Evolutionary conservation across 35 echinoderm and acorn worm species (phyloP), one percentile per base, ranked within the genome.

Genomic region (Diadema setosum): DNA sequence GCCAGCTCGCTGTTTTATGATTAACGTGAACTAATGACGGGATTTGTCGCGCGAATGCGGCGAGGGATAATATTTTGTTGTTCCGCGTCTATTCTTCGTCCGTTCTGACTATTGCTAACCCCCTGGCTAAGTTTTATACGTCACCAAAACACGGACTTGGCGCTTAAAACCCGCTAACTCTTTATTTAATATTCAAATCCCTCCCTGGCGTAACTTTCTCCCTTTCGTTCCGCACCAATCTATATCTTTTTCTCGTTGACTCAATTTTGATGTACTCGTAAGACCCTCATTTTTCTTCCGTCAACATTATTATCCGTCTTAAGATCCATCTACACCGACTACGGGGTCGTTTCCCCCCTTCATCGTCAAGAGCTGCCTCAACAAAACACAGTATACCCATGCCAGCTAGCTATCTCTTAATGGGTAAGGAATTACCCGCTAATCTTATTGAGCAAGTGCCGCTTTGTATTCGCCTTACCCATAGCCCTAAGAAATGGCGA

Each of bases 291-390:
- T 67, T 67, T 67, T 67, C 63, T 67, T 67, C 63, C 24, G 63
- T 67, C 63, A 67, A 67, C 63, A 67, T 67, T 32, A 67, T 67
- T 67, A 67, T 67, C 63, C 63, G 63, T 32, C 63, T 67, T 67
- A 67, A 67, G 14, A 34, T 67, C 63, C 63, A 67, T 34, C 63
- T 67, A 67, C 26, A 26, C 63, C 24, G 37, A 67, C 37, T 67
- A 33, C 63, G 63, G 63, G 37, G 30, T 33, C n/a, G n/a, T 67
- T 67, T 55, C 21, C 21, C 49, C 21, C 37, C 63, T 67, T 67
- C 37, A 26, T 67, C 3, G 8, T 67, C 63, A 16, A 34, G 36
- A 67, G 37, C 63, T 34, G 27, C 27, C 63, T 31, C 37, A 34
- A 67, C 63, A 67, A 67, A 67, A 33, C 37, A 26, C 30, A 12